Evolutionary conservation across 2,888 invertebrate genomes (phyloP).

Genomic region (Noctuana brunneofusca): DNA sequence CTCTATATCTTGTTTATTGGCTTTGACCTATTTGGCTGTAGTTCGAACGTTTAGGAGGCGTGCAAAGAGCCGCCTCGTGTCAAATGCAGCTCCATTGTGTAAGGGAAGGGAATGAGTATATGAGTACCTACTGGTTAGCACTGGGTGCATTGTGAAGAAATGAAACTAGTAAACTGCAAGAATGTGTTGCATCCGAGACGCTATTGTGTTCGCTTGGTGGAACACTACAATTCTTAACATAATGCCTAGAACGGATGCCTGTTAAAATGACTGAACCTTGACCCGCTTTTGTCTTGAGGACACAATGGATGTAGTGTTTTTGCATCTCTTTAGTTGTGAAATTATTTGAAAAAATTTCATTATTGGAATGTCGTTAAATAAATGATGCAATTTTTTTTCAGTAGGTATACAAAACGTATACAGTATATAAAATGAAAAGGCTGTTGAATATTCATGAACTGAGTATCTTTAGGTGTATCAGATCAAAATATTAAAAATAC

Average conservation of each 20-base stretch:
- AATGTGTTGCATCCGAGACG: slow-evolving; percentile 29
- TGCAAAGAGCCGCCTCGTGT: slow-evolving; percentile 21
- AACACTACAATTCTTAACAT: slow-evolving; percentile 29
- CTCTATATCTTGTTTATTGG: slow-evolving; percentile 29
- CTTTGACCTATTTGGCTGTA: slow-evolving; percentile 34
- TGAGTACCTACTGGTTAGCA: slow-evolving; percentile 6
- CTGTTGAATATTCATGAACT: not conserved
- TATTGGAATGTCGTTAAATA: not conserved
- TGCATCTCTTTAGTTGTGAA: slow-evolving; percentile 2
- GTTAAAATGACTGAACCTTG: slow-evolving; percentile 32
- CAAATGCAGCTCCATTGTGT: slow-evolving; percentile 31
- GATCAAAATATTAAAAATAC: no score
- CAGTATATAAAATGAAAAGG: no score
- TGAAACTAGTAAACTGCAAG: slow-evolving; percentile 18
- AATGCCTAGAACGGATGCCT: slow-evolving; percentile 31
- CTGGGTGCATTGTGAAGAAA: slow-evolving; percentile 23
- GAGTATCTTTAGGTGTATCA: not conserved
- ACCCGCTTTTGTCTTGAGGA: slow-evolving; percentile 28
- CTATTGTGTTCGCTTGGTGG: slow-evolving; percentile 25
- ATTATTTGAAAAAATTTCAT: not conserved
- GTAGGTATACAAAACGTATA: no score
- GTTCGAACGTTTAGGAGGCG: slow-evolving; percentile 28
- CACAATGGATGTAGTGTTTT: slow-evolving; percentile 21
- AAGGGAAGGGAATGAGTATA: no score
- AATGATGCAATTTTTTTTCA: not conserved